Evolutionary conservation across 2,888 invertebrate genomes (phyloP), one percentile per base, ranked within the genome.

Genomic region (Lingula anatina): DNA sequence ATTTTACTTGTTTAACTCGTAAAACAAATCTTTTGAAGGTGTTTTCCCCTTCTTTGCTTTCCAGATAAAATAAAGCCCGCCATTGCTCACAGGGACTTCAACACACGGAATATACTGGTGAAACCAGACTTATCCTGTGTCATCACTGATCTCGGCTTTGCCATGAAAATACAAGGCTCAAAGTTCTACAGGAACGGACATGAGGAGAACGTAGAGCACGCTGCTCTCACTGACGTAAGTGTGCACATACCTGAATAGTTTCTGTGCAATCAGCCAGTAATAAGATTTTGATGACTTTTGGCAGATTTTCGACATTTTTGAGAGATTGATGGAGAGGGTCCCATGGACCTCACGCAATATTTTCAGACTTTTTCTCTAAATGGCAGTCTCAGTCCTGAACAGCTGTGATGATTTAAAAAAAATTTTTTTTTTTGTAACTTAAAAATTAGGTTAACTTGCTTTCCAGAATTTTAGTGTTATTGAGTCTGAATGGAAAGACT

Each of bases 71-170:
- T 67, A 26, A 80, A 80, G 60, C 89, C 90, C 0, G 90, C 90
- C 65, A 84, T 94, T 45, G 89, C 89, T 1, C 94, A 94, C 71
- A 83, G 94, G 45, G 94, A 95, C 78, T 83, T 95, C 59, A 95
- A 92, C 77, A 87, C 89, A 38, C 84, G 87, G 49, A 95, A 95
- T 75, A 87, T 95, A 55, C 80, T 95, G 50, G 86, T 95, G 26
- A 84, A 86, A 59, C 77, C 82, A 3, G 88, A 88, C 76, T 61
- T 70, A 21, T 83, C 83, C 39, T 89, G 90, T 60, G 85, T 88
- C 46, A 83, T 95, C 44, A 89, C 89, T 18, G 94, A 95, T 78
- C 83, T 93, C 61, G 89, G 89, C 3, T 83, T 90, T 61, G 88
- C 89, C 2, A 83, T 89, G 60, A 64, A 67, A 7, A 68, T 71